Base-by-base conservation (phyloP, 2,888 invertebrate species). In the Eristalis tenax region DNA sequence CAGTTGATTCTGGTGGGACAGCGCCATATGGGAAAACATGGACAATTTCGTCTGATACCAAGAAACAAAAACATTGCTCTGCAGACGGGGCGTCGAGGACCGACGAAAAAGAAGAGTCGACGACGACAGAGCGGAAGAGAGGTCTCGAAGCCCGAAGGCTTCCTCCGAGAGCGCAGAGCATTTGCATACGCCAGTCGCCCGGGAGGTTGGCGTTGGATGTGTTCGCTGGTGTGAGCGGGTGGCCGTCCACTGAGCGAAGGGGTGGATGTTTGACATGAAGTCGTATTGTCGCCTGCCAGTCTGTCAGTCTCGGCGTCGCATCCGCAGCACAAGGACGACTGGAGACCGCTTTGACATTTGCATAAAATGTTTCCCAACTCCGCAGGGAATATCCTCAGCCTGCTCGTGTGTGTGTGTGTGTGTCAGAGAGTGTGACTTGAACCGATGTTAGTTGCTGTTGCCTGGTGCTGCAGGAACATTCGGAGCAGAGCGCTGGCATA, bases 1-100 rank as follows among this genome's bases (percentile, higher is more conserved):
- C 86, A 86, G 86, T 86, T 82, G 86, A 86, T 86, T 86, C 82
- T 86, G 86, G 82, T 86, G 86, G 86, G 86, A 86, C 86, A 82
- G 82, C 78, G 75, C 82, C 86, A 86, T 86, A 86, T 86, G 86
- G 86, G 86, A 86, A 83, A 86, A 86, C 86, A 86, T 86, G 86
- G 86, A 86, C 86, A 86, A 82, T 86, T 86, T 86, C 86, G 86
- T 86, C 86, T 82, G 82, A 66, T 83, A 71, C 71, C 75, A 78
- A 86, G 86, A 86, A 86, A 86, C 82, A 86, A 86, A 86, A 86
- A 86, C 81, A 85, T 81, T 73, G 79, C 79, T 40, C 26, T 56
- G 68, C 50, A 73, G 61, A 35, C 63, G 43, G 43, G 13, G 50
- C 18, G 18, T 8, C 50, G 43, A 50, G 35, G 68, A 75, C 26